A percentile compares a stretch with the other conserved stretches of the same genome.
Evolutionary conservation across 2,113 vertebrate species (phyloP).

Genomic region (Aphyosemion australe): DNA sequence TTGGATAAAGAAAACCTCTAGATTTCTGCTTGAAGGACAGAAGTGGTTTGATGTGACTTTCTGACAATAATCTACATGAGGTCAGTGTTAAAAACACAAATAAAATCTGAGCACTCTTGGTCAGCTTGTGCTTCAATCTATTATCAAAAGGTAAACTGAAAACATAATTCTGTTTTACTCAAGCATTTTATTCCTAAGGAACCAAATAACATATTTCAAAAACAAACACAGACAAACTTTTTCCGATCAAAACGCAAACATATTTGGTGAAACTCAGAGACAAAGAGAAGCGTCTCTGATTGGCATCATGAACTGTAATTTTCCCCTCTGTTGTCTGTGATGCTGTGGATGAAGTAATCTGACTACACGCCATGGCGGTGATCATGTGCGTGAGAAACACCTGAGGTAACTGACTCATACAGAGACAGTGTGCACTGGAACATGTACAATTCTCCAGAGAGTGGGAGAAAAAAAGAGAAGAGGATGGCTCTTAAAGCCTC

Average conservation of each 20-base stretch:
- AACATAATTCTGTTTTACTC: too few relatives aligned
- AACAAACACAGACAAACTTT: background rate
- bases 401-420: constrained; percentile 70
- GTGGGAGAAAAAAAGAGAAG: constrained; percentile 8
- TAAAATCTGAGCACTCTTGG: too few relatives aligned
- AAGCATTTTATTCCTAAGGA: too few relatives aligned
- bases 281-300: constrained; percentile 29
- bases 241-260: constrained; percentile 7
- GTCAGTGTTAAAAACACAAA: too few relatives aligned
- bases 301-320: constrained; percentile 49
- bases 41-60: too few relatives aligned
- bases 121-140: too few relatives aligned
- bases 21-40: too few relatives aligned
- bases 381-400: constrained; percentile 70
- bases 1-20: too few relatives aligned
- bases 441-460: constrained; percentile 65
- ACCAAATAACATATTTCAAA: too few relatives aligned
- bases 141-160: too few relatives aligned
- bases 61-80: too few relatives aligned
- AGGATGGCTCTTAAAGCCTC: constrained; percentile 60
- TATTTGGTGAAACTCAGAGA: constrained; percentile 1
- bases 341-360: constrained; percentile 58
- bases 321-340: constrained; percentile 42
- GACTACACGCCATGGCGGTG: constrained; percentile 35
- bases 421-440: constrained; percentile 59